Evolutionary conservation across 1,140 invertebrate species (phyloP).

Genomic region (Plectrocnemia conspersa): DNA sequence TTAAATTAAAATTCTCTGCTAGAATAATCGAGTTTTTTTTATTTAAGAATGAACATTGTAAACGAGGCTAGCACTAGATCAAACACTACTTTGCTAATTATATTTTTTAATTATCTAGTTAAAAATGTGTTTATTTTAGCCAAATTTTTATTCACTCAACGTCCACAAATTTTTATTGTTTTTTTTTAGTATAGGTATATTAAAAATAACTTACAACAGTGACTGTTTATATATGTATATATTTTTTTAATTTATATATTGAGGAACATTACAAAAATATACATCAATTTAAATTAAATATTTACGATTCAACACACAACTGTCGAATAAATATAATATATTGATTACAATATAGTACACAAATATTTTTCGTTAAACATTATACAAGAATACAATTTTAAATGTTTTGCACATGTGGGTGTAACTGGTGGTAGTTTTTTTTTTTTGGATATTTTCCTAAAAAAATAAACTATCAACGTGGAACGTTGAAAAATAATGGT

Average conservation of each 20-base stretch:
- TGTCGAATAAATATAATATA: slow-evolving; percentile 8
- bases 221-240: slow-evolving; percentile 6
- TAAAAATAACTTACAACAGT: not conserved
- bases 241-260: slow-evolving; percentile 21
- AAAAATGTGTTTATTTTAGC: too few species aligned
- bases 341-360: not conserved
- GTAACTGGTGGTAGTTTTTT: too few species aligned
- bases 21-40: too few species aligned
- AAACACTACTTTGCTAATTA: too few species aligned
- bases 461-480: too few species aligned
- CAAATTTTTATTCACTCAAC: not conserved
- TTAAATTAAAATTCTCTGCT: too few species aligned
- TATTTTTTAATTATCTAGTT: too few species aligned
- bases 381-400: too few species aligned
- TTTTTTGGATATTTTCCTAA: too few species aligned
- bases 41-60: too few species aligned
- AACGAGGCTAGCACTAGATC: too few species aligned
- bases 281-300: slow-evolving; percentile 23
- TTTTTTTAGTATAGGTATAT: not conserved
- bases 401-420: too few species aligned
- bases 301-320: slow-evolving; percentile 4
- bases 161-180: not conserved
- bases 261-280: slow-evolving; percentile 25
- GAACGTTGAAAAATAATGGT: not conserved
- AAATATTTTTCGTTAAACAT: not conserved